Conservation (phyloP, 2,113 vertebrate species). For the Vimba vimba region DNA sequence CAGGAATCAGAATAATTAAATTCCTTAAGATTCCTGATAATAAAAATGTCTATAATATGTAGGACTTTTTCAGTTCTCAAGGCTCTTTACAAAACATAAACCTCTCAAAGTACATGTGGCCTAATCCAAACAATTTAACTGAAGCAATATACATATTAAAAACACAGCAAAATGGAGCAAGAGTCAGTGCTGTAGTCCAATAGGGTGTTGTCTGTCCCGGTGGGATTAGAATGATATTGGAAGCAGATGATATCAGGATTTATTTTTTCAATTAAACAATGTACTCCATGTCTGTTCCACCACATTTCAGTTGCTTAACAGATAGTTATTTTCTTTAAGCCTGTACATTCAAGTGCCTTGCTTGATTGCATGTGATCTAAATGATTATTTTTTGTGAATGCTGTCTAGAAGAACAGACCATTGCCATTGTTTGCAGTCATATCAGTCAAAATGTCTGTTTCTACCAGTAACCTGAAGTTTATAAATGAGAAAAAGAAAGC, state of each 20-base stretch:
- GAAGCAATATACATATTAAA: neutral
- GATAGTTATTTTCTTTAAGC: conserved; percentile 1
- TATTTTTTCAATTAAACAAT: neutral
- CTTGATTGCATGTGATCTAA: neutral
- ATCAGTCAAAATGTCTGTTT: neutral
- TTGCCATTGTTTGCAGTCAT: neutral
- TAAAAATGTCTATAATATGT: neutral
- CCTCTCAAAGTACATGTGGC: neutral
- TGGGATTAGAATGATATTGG: neutral
- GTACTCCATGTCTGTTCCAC: neutral
- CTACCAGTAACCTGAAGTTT: conserved; percentile 9
- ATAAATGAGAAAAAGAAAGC: neutral
- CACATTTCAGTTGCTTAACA: neutral
- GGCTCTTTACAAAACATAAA: neutral
- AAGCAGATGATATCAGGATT: neutral
- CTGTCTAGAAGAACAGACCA: neutral
- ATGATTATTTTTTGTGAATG: neutral
- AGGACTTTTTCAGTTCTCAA: neutral
- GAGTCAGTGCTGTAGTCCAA: neutral
- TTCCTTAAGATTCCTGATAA: neutral
- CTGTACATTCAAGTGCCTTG: neutral
- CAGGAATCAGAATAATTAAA: neutral
- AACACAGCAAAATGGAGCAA: neutral
- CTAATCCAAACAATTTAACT: neutral
- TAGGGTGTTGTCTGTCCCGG: neutral